These are phyloP conservation scores for Mola mola DNA, from an alignment of 2,113 vertebrate species.

Conservation along the genomic window DNA sequence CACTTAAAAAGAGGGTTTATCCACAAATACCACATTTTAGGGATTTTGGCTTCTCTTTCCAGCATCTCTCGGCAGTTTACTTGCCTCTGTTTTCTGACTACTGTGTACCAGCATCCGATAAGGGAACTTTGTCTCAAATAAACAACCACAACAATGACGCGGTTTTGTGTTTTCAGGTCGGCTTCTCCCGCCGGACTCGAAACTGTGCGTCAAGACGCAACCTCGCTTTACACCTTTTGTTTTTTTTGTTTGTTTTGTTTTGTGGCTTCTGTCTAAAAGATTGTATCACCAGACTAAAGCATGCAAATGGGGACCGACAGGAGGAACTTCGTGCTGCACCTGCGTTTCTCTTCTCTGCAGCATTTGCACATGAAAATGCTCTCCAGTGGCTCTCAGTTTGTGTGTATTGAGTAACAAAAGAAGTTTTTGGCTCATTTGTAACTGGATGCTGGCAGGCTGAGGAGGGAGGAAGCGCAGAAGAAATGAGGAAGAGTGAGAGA, in stretches of 20 bases:
- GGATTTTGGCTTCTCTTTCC: not conserved
- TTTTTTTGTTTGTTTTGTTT: not conserved
- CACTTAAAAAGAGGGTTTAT: too few species aligned
- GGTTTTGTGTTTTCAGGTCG: slow-evolving; percentile 17
- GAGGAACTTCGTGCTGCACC: slow-evolving; percentile 59
- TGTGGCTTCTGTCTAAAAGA: not conserved
- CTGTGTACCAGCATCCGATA: slow-evolving; percentile 56
- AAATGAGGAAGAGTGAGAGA: not conserved
- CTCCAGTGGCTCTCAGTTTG: slow-evolving; percentile 30
- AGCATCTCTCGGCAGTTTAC: not conserved
- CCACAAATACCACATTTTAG: too few species aligned
- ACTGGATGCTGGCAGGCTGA: slow-evolving; percentile 34
- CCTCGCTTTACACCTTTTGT: not conserved
- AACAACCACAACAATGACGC: slow-evolving; percentile 58
- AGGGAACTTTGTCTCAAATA: slow-evolving; percentile 57
- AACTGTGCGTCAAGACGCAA: slow-evolving; percentile 49
- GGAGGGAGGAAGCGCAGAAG: slow-evolving; percentile 1
- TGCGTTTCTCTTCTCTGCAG: slow-evolving; percentile 37
- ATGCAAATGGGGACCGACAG: slow-evolving; percentile 24
- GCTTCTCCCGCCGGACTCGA: not conserved
- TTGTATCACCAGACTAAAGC: slow-evolving; percentile 11
- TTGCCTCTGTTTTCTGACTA: slow-evolving; percentile 8
- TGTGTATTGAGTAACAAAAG: slow-evolving; percentile 70
- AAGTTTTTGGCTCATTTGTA: slow-evolving; percentile 56
- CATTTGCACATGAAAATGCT: slow-evolving; percentile 69